Evolutionary conservation across 1,140 invertebrate genomes (phyloP).

Genomic region (Drosophila ananassae): DNA sequence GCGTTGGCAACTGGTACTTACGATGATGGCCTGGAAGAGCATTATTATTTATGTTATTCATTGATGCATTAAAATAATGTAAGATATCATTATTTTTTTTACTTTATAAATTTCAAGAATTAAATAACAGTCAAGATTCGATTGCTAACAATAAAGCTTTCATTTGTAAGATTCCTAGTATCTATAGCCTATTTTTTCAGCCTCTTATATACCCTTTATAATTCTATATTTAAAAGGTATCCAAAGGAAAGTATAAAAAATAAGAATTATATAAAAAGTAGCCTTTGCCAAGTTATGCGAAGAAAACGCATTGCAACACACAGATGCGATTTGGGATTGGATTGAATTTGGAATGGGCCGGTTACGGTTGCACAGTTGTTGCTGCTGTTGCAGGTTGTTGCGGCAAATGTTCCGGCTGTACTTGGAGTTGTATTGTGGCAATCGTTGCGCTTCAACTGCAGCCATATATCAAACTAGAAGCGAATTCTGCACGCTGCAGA

Average conservation of each 20-base stretch:
- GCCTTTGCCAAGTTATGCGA: conserved; percentile 26
- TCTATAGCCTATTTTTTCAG: no score
- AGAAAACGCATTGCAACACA: conserved; percentile 52
- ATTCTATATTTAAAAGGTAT: conserved; percentile 9
- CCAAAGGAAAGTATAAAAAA: conserved; percentile 15
- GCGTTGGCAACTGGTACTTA: conserved; percentile 12
- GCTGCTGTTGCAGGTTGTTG: conserved; percentile 27
- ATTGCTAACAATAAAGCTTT: no score
- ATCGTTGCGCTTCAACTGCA: conserved; percentile 52
- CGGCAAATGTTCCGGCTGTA: conserved; percentile 29
- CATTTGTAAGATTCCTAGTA: no score
- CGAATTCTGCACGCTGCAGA: conserved; percentile 43
- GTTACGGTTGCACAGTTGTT: conserved; percentile 54
- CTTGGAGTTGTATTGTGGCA: conserved; percentile 29
- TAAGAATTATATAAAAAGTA: conserved; percentile 6
- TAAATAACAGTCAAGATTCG: no score
- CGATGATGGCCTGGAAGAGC: conserved; percentile 11
- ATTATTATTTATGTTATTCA: background rate
- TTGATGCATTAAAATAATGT: background rate
- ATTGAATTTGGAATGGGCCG: conserved; percentile 35
- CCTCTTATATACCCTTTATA: no score
- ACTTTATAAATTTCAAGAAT: no score
- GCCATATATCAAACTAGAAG: conserved; percentile 36
- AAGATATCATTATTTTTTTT: no score
- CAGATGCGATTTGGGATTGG: background rate